Percentiles rank a stretch among this genome's conserved stretches.
Evolutionary conservation across 2,888 invertebrate species (phyloP).

Genomic region (Drosophila mimetica): DNA sequence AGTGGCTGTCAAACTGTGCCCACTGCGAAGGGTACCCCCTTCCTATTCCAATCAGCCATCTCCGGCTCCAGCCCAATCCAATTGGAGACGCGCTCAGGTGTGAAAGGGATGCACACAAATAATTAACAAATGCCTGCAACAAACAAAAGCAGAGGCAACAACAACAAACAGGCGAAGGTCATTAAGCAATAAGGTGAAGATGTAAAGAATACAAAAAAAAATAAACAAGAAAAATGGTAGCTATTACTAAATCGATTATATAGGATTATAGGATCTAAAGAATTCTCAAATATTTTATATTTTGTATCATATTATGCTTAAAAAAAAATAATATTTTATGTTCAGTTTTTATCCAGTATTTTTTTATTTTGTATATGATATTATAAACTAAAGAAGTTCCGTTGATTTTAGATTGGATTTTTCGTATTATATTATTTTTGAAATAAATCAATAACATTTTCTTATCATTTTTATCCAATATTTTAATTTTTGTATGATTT

Average conservation of each 20-base stretch:
- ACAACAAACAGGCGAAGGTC: conserved; percentile 16
- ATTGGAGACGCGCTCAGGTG: conserved; percentile 46
- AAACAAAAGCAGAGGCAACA: conserved; percentile 34
- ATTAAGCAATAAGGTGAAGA: conserved; percentile 39
- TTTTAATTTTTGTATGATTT: too few relatives aligned
- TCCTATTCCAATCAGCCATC: conserved; percentile 45
- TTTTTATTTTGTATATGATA: too few relatives aligned
- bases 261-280: too few relatives aligned
- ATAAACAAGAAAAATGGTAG: neutral
- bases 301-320: too few relatives aligned
- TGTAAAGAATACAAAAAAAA: conserved; percentile 7
- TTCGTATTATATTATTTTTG: too few relatives aligned
- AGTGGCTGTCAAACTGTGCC: conserved; percentile 44
- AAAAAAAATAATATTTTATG: too few relatives aligned
- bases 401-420: too few relatives aligned
- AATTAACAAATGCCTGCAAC: conserved; percentile 71
- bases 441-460: too few relatives aligned
- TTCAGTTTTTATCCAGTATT: too few relatives aligned
- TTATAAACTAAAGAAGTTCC: too few relatives aligned
- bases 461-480: too few relatives aligned
- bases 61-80: conserved; percentile 10
- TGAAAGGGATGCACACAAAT: conserved; percentile 28
- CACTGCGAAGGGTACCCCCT: conserved; percentile 16
- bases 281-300: too few relatives aligned
- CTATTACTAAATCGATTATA: neutral